phyloP scores from a whole-genome alignment of 1,140 invertebrate species.

The Scaptomyza montana region DNA sequence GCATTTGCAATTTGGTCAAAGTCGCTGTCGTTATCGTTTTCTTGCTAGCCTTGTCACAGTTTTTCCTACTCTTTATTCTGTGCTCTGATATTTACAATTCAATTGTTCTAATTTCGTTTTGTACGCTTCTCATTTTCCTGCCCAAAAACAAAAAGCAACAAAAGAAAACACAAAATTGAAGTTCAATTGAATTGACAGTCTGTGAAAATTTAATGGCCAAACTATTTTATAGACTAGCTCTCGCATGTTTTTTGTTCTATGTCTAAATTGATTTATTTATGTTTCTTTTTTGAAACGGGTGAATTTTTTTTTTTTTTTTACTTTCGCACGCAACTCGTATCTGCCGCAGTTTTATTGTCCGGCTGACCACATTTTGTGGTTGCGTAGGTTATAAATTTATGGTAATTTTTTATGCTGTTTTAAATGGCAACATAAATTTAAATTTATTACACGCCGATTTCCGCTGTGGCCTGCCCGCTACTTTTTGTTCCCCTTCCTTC shows the following conservation, averaged over 20 bases:
- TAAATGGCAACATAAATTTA: constrained; percentile 72
- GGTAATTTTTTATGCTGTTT: constrained; percentile 68
- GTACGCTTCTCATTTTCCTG: constrained; percentile 43
- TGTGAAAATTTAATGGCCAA: constrained; percentile 68
- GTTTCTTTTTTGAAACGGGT: constrained; percentile 29
- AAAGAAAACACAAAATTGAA: constrained; percentile 50
- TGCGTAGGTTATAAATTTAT: constrained; percentile 69
- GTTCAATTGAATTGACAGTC: constrained; percentile 78
- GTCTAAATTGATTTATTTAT: constrained; percentile 79
- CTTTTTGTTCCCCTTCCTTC: constrained; percentile 4
- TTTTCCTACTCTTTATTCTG: constrained; percentile 30
- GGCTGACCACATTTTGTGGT: constrained; percentile 71
- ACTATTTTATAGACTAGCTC: constrained; percentile 50
- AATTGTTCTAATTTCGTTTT: constrained; percentile 80
- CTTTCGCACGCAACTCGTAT: constrained; percentile 39
- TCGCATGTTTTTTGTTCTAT: constrained; percentile 37
- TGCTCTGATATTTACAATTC: constrained; percentile 78
- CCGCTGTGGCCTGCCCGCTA: constrained; percentile 38
- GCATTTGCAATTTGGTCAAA: constrained; percentile 75
- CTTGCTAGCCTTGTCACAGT: constrained; percentile 21
- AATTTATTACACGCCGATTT: constrained; percentile 76
- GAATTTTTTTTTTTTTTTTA: constrained; percentile 4
- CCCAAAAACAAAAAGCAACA: constrained; percentile 8
- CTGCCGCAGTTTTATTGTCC: constrained; percentile 63
- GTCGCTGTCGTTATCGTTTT: constrained; percentile 27